phyloP scores from a whole-genome alignment of 35 echinoderm and acorn worm species.

The Amphiura filiformis region DNA sequence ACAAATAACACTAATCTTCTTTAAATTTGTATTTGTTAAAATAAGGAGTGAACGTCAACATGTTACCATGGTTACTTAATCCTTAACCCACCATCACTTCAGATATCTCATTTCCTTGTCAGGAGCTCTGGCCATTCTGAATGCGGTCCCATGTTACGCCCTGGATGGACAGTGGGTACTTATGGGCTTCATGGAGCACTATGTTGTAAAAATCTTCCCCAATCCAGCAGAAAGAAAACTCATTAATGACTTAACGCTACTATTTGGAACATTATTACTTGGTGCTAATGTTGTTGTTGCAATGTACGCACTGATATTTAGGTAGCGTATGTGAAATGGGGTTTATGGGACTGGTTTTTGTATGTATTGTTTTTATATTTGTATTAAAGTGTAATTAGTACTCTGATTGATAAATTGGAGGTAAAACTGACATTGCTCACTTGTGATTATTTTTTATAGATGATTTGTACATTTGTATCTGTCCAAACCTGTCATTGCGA shows the following conservation, averaged over 20 bases:
- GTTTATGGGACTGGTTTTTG: too few species aligned
- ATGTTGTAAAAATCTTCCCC: slow-evolving; percentile 37
- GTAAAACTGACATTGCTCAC: too few species aligned
- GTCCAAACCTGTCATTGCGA: too few species aligned
- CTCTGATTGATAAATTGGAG: too few species aligned
- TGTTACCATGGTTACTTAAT: neutral
- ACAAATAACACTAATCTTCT: too few species aligned
- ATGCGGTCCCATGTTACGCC: slow-evolving; percentile 90
- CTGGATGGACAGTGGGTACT: slow-evolving; percentile 94
- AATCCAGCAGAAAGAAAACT: slow-evolving; percentile 62
- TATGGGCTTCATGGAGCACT: slow-evolving; percentile 73
- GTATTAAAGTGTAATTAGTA: too few species aligned
- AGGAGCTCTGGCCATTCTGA: slow-evolving; percentile 85
- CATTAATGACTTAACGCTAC: slow-evolving; percentile 56
- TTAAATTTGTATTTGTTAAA: too few species aligned
- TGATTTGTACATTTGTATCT: too few species aligned
- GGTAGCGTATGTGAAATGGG: slow-evolving; percentile 30
- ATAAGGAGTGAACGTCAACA: neutral
- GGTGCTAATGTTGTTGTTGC: slow-evolving; percentile 75
- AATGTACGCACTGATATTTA: slow-evolving; percentile 68
- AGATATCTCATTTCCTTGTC: slow-evolving; percentile 97
- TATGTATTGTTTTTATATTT: too few species aligned
- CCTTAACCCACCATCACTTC: slow-evolving; percentile 10
- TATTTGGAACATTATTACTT: slow-evolving; percentile 84
- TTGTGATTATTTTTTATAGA: too few species aligned